Base-by-base conservation (phyloP, 2,797 vertebrate genomes). In the Lutjanus campechanus region DNA sequence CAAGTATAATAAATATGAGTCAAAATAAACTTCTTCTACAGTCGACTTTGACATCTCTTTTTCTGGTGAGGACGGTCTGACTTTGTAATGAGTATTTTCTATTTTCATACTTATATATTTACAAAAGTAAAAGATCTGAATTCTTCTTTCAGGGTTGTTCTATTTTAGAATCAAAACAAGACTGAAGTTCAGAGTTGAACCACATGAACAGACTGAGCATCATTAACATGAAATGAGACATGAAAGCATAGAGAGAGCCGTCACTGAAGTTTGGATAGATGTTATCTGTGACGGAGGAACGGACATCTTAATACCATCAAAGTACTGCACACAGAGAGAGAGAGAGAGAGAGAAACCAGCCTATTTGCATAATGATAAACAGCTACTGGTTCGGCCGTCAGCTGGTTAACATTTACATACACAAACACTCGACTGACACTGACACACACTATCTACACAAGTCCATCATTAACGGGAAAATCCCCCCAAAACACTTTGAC, bases 321-420 rank as follows among this genome's bases (percentile, higher is more conserved):
- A 82, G 56, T 19, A 9, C 53, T 29, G 17, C 13, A 67, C 61
- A 58, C 60, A 55, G 49, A 11, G 10, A 46, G 47, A 41, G 11
- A 36, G 29, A 36, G 29, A 36, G 29, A 36, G 29, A 36, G 29
- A 36, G 56, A 58, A 36, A 58, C 56, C 63, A 63, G 29, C 7
- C 5, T 22, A 20, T 85, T 79, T 85, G 59, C 67, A 79, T 85
- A 50, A 76, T 50, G 76, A 76, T 49, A 43, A 77, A 70, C 74
- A 85, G 65, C 36, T 0, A 15, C 29, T 47, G 72, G 55, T 8
- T 0, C 59, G 11, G 8, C 22, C 55, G 15, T 79, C 64, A n/a
- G 46, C 67, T 73, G 16, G 25, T 72, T 20, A 43, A 64, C 63
- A 79, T 85, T 85, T 85, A n/a, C 76, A 76, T 60, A 60, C 29